These are phyloP conservation scores for Orthonyx spaldingii DNA, from an alignment of 2,113 vertebrate species.

Conservation along the genomic window DNA sequence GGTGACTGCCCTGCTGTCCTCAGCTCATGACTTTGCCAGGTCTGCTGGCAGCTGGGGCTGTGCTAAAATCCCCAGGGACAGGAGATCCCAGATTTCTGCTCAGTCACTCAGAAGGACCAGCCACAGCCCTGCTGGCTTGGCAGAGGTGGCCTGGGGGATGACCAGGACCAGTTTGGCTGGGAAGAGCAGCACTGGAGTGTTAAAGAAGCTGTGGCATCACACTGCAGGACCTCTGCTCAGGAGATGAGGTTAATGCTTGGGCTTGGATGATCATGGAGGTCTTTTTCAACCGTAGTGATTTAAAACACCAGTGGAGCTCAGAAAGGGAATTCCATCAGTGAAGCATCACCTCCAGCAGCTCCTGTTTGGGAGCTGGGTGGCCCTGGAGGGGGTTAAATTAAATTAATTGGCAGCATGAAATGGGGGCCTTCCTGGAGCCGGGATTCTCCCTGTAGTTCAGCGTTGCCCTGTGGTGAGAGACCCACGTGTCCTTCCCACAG, in stretches of 20 bases:
- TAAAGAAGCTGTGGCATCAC: background rate
- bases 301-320: background rate
- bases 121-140: background rate
- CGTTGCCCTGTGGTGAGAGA: background rate
- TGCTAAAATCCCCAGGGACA: background rate
- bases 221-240: background rate
- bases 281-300: background rate
- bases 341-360: background rate
- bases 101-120: fast-evolving
- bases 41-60: background rate
- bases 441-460: background rate
- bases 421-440: background rate
- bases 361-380: background rate
- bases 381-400: background rate
- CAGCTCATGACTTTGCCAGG: background rate
- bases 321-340: background rate
- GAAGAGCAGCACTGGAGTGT: background rate
- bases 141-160: background rate
- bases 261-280: background rate
- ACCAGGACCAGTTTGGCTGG: background rate
- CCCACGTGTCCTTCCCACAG: background rate
- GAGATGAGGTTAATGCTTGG: background rate
- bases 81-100: background rate
- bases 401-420: background rate
- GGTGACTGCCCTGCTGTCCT: fast-evolving